A percentile compares a stretch with the other conserved stretches of the same genome.
These are phyloP conservation scores for Agrochola macilenta DNA, from an alignment of 2,888 invertebrate genomes.

Conservation along the genomic window DNA sequence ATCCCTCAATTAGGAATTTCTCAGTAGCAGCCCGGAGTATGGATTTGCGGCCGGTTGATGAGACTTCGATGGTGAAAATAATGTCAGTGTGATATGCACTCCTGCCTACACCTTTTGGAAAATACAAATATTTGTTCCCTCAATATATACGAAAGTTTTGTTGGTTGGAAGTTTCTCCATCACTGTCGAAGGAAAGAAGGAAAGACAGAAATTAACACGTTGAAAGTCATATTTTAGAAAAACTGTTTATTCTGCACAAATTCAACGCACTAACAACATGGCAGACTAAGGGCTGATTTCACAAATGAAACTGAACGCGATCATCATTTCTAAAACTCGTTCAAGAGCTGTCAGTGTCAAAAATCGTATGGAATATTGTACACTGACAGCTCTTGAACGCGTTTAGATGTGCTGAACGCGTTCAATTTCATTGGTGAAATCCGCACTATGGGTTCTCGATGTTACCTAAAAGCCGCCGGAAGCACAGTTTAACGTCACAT, in stretches of 20 bases:
- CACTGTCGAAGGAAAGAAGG: neutral
- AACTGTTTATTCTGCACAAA: neutral
- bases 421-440: no score
- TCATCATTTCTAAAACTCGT: no score
- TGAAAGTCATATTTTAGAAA: neutral
- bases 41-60: neutral
- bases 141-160: no score
- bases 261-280: neutral
- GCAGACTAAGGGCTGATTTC: no score
- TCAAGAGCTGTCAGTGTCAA: no score
- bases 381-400: no score
- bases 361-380: no score
- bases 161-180: neutral
- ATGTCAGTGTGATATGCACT: neutral
- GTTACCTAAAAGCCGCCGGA: no score
- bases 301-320: no score
- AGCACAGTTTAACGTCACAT: neutral
- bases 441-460: no score
- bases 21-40: neutral
- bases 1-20: conserved; percentile 11
- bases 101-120: neutral
- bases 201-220: no score
- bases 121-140: neutral
- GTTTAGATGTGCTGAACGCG: no score
- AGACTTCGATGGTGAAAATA: neutral